These are phyloP conservation scores for Panzeria rudis DNA, from an alignment of 2,888 invertebrate genomes.

Conservation along the genomic window DNA sequence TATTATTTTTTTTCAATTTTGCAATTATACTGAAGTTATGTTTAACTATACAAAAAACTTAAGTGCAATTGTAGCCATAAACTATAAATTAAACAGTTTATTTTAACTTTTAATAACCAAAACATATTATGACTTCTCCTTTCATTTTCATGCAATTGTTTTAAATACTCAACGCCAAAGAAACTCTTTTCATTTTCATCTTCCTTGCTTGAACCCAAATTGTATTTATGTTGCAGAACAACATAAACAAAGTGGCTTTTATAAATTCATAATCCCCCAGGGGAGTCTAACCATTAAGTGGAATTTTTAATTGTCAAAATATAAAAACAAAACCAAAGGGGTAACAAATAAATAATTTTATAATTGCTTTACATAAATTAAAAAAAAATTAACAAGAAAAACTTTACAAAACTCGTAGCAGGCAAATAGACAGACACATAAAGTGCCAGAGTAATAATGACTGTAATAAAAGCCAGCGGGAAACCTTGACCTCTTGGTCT, in stretches of 20 bases:
- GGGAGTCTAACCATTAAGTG: conserved; percentile 49
- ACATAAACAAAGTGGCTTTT: conserved; percentile 5
- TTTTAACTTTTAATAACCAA: conserved; percentile 10
- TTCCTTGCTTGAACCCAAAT: neutral
- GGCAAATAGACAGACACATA: conserved; percentile 5
- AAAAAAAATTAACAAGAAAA: neutral
- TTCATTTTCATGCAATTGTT: neutral
- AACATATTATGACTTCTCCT: neutral
- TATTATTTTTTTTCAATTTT: neutral
- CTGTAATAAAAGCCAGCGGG: conserved; percentile 25
- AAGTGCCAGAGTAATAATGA: conserved; percentile 46
- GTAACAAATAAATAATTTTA: conserved; percentile 23
- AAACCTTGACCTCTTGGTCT: conserved; percentile 62
- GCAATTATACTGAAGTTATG: neutral
- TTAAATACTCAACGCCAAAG: neutral
- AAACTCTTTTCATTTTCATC: conserved; percentile 36
- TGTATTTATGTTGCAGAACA: neutral
- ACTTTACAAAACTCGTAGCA: conserved; percentile 1
- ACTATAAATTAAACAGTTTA: conserved; percentile 1
- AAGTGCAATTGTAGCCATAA: neutral
- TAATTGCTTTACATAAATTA: conserved; percentile 26
- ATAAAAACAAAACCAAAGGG: conserved; percentile 1
- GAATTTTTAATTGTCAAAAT: conserved; percentile 52
- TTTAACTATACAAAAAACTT: neutral
- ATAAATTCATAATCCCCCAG: conserved; percentile 38